Evolutionary conservation across 2,888 invertebrate genomes (phyloP).

Genomic region (Erebia epiphron): DNA sequence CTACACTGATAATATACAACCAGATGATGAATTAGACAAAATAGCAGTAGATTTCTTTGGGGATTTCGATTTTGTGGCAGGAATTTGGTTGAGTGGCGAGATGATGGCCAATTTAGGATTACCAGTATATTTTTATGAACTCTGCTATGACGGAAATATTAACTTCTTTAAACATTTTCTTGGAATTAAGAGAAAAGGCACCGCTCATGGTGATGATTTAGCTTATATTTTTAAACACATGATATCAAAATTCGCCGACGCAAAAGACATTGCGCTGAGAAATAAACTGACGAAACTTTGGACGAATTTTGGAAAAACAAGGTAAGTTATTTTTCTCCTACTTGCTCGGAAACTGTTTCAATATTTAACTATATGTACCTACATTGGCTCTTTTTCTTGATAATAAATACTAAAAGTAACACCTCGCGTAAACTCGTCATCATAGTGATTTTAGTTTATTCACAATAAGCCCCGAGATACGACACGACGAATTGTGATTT

Average conservation of each 20-base stretch:
- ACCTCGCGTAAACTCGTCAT: too few species aligned
- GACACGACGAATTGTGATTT: too few species aligned
- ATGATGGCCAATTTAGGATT: slow-evolving; percentile 43
- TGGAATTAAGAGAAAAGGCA: slow-evolving; percentile 48
- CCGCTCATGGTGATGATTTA: slow-evolving; percentile 53
- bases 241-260: slow-evolving; percentile 34
- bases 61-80: slow-evolving; percentile 55
- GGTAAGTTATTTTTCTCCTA: slow-evolving; percentile 47
- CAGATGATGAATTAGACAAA: slow-evolving; percentile 44
- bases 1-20: slow-evolving; percentile 39
- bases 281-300: slow-evolving; percentile 54
- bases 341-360: too few species aligned
- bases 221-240: slow-evolving; percentile 40
- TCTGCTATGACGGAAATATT: slow-evolving; percentile 55
- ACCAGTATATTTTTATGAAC: slow-evolving; percentile 54
- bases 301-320: slow-evolving; percentile 58
- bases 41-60: slow-evolving; percentile 54
- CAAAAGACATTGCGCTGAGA: slow-evolving; percentile 42
- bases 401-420: too few species aligned
- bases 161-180: slow-evolving; percentile 47
- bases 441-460: too few species aligned
- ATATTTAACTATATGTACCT: not conserved
- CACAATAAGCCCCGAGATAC: too few species aligned
- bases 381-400: too few species aligned
- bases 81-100: slow-evolving; percentile 50